These are phyloP conservation scores for Caenorhabditis zanzibari DNA, from an alignment of 2,888 invertebrate species.

Conservation along the genomic window DNA sequence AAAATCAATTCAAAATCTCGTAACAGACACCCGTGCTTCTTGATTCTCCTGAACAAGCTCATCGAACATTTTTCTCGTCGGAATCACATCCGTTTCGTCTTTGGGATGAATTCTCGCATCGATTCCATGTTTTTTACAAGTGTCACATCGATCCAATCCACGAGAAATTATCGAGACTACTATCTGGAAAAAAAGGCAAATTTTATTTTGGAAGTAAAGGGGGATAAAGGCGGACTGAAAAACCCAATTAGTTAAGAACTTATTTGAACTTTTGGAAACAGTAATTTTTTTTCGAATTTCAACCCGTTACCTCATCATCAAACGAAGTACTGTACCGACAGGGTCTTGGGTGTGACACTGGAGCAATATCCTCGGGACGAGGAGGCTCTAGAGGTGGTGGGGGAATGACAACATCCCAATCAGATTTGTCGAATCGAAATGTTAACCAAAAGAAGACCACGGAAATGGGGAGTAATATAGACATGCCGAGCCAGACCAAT, in stretches of 20 bases:
- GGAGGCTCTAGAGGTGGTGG: conserved; percentile 13
- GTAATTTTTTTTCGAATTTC: not conserved
- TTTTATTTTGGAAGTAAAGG: too few species aligned
- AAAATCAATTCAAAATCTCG: conserved; percentile 32
- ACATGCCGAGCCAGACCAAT: conserved; percentile 43
- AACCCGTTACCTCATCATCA: conserved; percentile 42
- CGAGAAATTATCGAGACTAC: conserved; percentile 56
- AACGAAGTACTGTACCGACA: conserved; percentile 50
- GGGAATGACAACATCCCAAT: conserved; percentile 42
- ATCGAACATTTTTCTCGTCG: conserved; percentile 60
- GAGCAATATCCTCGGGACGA: conserved; percentile 53
- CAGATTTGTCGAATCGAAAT: conserved; percentile 49
- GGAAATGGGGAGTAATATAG: conserved; percentile 29
- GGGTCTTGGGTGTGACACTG: conserved; percentile 63
- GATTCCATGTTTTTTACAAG: conserved; percentile 63
- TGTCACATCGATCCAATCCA: conserved; percentile 63
- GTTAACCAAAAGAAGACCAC: conserved; percentile 31
- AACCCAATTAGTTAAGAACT: too few species aligned
- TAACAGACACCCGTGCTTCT: conserved; percentile 14
- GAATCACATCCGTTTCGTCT: conserved; percentile 34
- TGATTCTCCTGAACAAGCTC: conserved; percentile 20
- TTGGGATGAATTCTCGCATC: conserved; percentile 36
- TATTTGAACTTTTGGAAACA: too few species aligned
- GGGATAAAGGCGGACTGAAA: too few species aligned
- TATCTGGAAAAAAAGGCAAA: conserved; percentile 49